A percentile compares a stretch with the other conserved stretches of the same genome.
Evolutionary conservation across 2,113 vertebrate genomes (phyloP).

Genomic region (Phylloscopus whistleri): DNA sequence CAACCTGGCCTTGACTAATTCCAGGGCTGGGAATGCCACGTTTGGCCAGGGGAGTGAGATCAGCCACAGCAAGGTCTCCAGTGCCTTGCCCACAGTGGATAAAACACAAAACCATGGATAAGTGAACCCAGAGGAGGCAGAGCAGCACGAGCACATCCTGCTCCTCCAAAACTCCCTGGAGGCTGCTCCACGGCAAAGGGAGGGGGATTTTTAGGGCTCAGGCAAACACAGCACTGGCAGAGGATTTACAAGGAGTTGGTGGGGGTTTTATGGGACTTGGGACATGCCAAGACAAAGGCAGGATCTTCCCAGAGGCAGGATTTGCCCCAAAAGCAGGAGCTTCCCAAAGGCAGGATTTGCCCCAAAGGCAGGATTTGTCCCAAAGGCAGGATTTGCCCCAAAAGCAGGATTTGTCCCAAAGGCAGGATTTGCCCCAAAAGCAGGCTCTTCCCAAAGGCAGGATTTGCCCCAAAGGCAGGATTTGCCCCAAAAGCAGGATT

Average conservation of each 20-base stretch:
- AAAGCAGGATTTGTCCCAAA: neutral
- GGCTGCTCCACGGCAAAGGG: neutral
- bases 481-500: too few relatives aligned
- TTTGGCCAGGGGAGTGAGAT: neutral
- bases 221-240: neutral
- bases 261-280: neutral
- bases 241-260: neutral
- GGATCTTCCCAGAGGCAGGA: neutral
- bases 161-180: neutral
- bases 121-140: neutral
- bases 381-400: neutral
- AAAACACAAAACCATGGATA: neutral
- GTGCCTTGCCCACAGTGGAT: rapidly evolving
- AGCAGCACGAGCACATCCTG: neutral
- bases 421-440: too few relatives aligned
- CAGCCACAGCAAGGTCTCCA: neutral
- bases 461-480: neutral
- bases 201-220: neutral
- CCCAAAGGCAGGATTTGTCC: neutral
- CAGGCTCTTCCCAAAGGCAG: neutral
- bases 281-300: neutral
- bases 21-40: neutral
- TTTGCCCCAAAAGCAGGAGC: too few relatives aligned
- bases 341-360: neutral
- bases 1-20: neutral